phyloP scores from a whole-genome alignment of 1,140 invertebrate species.

The Ganaspis sp. region DNA sequence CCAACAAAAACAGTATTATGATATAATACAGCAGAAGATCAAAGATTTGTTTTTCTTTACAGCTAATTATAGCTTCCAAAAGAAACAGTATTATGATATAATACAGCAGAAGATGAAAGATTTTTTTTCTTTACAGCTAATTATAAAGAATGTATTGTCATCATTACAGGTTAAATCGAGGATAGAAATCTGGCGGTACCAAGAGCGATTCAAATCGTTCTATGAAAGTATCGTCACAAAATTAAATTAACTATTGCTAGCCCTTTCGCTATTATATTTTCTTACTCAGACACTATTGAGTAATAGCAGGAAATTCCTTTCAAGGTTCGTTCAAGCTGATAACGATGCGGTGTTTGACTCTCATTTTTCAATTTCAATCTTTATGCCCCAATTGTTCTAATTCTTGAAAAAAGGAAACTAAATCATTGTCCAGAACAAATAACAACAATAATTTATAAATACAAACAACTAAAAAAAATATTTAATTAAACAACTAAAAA shows the following conservation, averaged over 20 bases:
- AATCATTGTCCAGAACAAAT: too few relatives aligned
- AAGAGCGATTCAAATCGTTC: neutral
- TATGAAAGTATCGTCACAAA: slow-evolving; percentile 17
- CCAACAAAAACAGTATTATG: too few relatives aligned
- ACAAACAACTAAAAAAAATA: too few relatives aligned
- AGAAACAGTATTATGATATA: too few relatives aligned
- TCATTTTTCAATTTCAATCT: slow-evolving; percentile 6
- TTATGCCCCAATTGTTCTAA: neutral
- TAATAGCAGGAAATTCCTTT: slow-evolving; percentile 18
- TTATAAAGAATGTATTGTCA: too few relatives aligned
- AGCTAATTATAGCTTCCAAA: too few relatives aligned
- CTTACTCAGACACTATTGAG: neutral
- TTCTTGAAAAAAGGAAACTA: neutral
- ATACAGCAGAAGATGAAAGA: too few relatives aligned
- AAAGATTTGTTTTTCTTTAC: too few relatives aligned
- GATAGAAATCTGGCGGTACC: slow-evolving; percentile 14
- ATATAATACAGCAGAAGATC: too few relatives aligned
- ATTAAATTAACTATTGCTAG: neutral
- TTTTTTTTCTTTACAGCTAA: too few relatives aligned
- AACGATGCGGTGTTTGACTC: neutral
- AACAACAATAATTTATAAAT: too few relatives aligned
- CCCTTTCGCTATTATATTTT: slow-evolving; percentile 11
- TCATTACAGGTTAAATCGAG: neutral
- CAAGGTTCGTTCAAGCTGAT: slow-evolving; percentile 20
- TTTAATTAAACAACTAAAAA: too few relatives aligned